These are phyloP conservation scores for Triplophysa tibetana DNA, from an alignment of 2,113 vertebrate genomes.

Conservation along the genomic window DNA sequence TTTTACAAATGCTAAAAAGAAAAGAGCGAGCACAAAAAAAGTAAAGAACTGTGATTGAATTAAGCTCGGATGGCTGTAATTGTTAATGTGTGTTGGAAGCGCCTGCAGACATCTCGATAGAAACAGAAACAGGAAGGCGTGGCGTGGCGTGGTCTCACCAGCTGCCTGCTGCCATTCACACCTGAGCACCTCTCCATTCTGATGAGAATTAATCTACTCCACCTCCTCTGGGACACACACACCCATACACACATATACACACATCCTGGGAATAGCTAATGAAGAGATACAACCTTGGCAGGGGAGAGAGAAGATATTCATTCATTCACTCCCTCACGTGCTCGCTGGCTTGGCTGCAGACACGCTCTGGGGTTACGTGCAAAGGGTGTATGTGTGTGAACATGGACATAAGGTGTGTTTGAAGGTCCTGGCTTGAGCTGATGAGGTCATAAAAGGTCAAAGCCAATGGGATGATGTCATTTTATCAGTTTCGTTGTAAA, in stretches of 20 bases:
- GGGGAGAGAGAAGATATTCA: slow-evolving; percentile 52
- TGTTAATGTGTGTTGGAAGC: slow-evolving; percentile 44
- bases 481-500: no score
- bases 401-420: background rate
- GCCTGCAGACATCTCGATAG: slow-evolving; percentile 29
- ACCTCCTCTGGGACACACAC: slow-evolving; percentile 82
- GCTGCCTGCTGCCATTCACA: slow-evolving; percentile 90
- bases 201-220: slow-evolving; percentile 93
- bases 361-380: background rate
- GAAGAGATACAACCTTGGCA: slow-evolving; percentile 85
- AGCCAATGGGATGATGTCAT: background rate
- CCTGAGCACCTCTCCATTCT: slow-evolving; percentile 83
- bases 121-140: slow-evolving; percentile 75
- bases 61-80: slow-evolving; percentile 79
- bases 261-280: slow-evolving; percentile 79
- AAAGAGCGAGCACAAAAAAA: slow-evolving; percentile 59
- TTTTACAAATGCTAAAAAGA: slow-evolving; percentile 1
- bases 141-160: slow-evolving; percentile 76
- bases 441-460: slow-evolving; percentile 1
- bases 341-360: background rate
- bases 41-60: slow-evolving; percentile 71
- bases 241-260: slow-evolving; percentile 31
- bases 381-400: slow-evolving; percentile 59
- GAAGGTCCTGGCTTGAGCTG: background rate
- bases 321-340: background rate